phyloP scores from a whole-genome alignment of 1,140 invertebrate species.

The Bombus pascuorum region DNA sequence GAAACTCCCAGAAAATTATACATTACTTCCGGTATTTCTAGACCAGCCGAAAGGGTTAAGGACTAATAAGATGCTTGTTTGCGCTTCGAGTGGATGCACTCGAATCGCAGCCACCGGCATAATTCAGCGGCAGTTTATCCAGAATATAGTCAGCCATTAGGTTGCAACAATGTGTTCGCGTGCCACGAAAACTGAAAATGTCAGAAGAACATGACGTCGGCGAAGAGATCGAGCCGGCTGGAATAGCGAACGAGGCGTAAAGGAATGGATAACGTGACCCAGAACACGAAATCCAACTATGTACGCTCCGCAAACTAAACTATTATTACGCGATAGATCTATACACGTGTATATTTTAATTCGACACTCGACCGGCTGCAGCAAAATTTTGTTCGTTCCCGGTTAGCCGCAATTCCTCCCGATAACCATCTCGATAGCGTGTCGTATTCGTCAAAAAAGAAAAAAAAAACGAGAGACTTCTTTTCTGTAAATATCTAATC shows the following conservation, averaged over 20 bases:
- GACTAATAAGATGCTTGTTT: slow-evolving; percentile 55
- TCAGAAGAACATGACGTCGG: slow-evolving; percentile 33
- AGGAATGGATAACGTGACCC: slow-evolving; percentile 17
- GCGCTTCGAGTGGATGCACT: slow-evolving; percentile 29
- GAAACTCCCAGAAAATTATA: slow-evolving; percentile 50
- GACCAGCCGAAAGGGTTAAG: slow-evolving; percentile 28
- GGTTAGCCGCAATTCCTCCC: background rate
- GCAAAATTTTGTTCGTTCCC: background rate
- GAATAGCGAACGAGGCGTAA: too few relatives aligned
- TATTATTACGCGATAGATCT: background rate
- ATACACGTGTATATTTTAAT: slow-evolving; percentile 10
- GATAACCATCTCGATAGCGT: slow-evolving; percentile 12
- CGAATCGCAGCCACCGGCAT: slow-evolving; percentile 14
- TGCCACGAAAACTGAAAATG: slow-evolving; percentile 22
- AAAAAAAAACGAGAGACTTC: too few relatives aligned
- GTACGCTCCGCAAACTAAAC: background rate
- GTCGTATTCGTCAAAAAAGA: background rate
- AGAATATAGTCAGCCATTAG: slow-evolving; percentile 8
- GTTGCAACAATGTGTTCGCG: slow-evolving; percentile 28
- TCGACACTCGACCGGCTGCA: background rate
- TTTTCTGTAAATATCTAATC: too few relatives aligned
- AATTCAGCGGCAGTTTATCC: background rate
- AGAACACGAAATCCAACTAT: slow-evolving; percentile 30
- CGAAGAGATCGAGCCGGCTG: background rate
- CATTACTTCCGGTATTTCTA: slow-evolving; percentile 42